Evolutionary conservation across 1,140 invertebrate species (phyloP).

Genomic region (Brachionus koreanus): DNA sequence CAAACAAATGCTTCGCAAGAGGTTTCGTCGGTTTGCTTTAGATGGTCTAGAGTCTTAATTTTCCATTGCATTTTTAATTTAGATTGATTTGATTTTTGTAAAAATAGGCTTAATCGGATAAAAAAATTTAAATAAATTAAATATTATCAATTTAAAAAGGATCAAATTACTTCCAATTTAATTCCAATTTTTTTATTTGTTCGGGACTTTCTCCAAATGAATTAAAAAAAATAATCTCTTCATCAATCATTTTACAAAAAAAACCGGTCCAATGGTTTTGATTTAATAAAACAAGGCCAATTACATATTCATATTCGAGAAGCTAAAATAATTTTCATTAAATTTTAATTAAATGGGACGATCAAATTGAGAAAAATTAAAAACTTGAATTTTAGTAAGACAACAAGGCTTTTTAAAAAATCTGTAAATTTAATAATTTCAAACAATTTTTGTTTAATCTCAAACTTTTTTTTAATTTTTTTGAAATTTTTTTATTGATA

Average conservation of each 20-base stretch:
- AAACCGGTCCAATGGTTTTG: background rate
- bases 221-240: background rate
- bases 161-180: background rate
- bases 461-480: too few species aligned
- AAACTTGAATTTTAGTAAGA: too few species aligned
- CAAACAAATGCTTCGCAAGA: background rate
- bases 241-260: background rate
- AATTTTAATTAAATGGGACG: background rate
- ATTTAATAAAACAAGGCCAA: background rate
- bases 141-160: background rate
- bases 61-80: too few species aligned
- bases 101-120: background rate
- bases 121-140: background rate
- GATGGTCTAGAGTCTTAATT: background rate
- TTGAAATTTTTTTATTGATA: too few species aligned
- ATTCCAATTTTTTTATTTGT: background rate
- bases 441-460: too few species aligned
- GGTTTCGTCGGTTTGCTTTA: background rate
- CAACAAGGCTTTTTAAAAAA: too few species aligned
- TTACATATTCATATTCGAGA: background rate
- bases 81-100: background rate
- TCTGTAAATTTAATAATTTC: too few species aligned
- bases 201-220: background rate
- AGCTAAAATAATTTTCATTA: background rate
- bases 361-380: too few species aligned